phyloP scores from a whole-genome alignment of 2,888 invertebrate genomes.

The Lamproptera curius region DNA sequence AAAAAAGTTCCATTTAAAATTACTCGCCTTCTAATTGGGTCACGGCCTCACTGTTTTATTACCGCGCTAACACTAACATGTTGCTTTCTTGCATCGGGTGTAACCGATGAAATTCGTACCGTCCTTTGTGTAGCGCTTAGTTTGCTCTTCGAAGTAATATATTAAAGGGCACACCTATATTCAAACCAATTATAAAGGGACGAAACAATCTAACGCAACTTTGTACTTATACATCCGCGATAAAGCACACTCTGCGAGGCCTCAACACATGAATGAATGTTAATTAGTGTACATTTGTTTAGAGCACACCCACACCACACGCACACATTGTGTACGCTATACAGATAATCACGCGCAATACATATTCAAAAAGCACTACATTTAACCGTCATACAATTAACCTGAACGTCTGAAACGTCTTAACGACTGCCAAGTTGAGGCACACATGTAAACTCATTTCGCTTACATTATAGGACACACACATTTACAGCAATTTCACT shows the following conservation, averaged over 20 bases:
- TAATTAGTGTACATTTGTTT: slow-evolving; percentile 70
- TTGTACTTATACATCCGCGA: slow-evolving; percentile 49
- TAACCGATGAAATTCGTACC: too few relatives aligned
- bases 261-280: slow-evolving; percentile 68
- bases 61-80: neutral
- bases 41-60: neutral
- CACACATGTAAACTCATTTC: slow-evolving; percentile 1
- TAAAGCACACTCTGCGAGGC: slow-evolving; percentile 59
- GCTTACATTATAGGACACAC: too few relatives aligned
- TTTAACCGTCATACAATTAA: slow-evolving; percentile 49
- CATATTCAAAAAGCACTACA: slow-evolving; percentile 44
- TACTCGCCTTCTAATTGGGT: neutral
- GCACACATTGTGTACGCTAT: slow-evolving; percentile 29
- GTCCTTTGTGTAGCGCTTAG: too few relatives aligned
- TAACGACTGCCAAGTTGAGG: slow-evolving; percentile 7
- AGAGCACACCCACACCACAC: slow-evolving; percentile 45
- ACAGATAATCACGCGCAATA: slow-evolving; percentile 33
- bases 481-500: slow-evolving; percentile 1
- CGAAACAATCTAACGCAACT: slow-evolving; percentile 41
- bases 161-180: neutral
- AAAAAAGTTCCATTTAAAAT: neutral
- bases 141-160: too few relatives aligned
- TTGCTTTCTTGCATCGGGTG: neutral
- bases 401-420: slow-evolving; percentile 26
- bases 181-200: slow-evolving; percentile 32